Evolutionary conservation across 2,888 invertebrate species (phyloP).

Genomic region (Syrphus vitripennis): DNA sequence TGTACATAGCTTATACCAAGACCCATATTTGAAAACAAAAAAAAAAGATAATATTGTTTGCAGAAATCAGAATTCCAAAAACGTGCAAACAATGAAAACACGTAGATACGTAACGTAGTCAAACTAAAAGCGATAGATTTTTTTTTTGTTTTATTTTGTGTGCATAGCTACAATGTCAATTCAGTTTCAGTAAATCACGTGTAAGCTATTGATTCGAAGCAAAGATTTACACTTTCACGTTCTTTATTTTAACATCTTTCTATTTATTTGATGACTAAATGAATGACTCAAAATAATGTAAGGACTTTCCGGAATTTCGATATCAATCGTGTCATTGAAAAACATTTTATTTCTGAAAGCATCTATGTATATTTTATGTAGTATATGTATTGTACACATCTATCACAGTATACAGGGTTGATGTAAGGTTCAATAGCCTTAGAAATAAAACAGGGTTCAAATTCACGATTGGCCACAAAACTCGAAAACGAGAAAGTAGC

Average conservation of each 20-base stretch:
- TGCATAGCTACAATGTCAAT: background rate
- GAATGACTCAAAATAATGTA: background rate
- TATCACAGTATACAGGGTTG: too few species aligned
- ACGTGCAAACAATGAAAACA: background rate
- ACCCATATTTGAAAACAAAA: too few species aligned
- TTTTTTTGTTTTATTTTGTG: background rate
- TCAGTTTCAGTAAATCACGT: background rate
- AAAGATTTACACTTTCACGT: background rate
- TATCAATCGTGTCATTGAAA: background rate
- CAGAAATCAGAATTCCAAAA: background rate
- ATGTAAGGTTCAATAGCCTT: too few species aligned
- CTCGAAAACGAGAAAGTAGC: too few species aligned
- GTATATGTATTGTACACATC: too few species aligned
- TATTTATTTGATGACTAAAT: background rate
- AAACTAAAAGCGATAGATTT: background rate
- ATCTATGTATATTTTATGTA: too few species aligned
- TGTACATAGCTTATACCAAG: too few species aligned
- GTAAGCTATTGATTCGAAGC: background rate
- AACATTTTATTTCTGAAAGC: background rate
- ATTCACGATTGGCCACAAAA: too few species aligned
- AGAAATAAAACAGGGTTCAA: too few species aligned
- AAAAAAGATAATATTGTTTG: background rate
- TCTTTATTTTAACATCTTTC: background rate
- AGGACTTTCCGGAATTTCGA: background rate
- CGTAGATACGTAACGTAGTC: background rate